Evolutionary conservation across 2,113 vertebrate species (phyloP).

Genomic region (Oriolus oriolus): DNA sequence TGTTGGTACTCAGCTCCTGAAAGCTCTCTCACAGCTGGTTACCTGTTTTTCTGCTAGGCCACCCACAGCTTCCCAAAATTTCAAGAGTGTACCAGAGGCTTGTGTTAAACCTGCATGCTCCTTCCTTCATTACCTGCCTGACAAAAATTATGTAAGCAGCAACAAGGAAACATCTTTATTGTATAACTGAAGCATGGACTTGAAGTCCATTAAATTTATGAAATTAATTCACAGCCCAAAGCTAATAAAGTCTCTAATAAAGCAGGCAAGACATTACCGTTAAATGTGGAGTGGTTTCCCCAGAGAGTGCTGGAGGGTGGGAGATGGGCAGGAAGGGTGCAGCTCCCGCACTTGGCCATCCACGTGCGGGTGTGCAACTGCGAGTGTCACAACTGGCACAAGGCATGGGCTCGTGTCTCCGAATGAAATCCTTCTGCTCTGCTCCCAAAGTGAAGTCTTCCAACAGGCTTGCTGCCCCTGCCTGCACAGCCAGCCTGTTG

Average conservation of each 20-base stretch:
- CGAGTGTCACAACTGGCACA: background rate
- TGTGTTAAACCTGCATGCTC: background rate
- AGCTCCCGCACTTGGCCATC: background rate
- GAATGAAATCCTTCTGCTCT: background rate
- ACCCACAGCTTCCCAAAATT: background rate
- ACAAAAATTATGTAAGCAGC: background rate
- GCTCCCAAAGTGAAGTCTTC: background rate
- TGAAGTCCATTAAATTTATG: background rate
- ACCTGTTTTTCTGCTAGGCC: background rate
- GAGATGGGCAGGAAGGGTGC: background rate
- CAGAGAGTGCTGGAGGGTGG: background rate
- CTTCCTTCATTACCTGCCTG: background rate
- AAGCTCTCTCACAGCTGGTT: background rate
- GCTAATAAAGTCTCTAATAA: background rate
- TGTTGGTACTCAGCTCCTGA: background rate
- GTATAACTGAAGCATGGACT: background rate
- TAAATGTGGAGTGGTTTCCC: background rate
- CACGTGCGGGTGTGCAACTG: accelerated
- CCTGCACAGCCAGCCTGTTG: background rate
- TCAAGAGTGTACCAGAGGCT: background rate
- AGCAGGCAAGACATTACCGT: background rate
- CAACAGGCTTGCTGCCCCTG: background rate
- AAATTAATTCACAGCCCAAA: background rate
- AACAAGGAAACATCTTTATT: background rate
- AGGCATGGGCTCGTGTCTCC: accelerated